Percentiles rank a stretch among this genome's conserved stretches.
phyloP scores from a whole-genome alignment of 2,797 vertebrate species.

The Hipposideros larvatus region DNA sequence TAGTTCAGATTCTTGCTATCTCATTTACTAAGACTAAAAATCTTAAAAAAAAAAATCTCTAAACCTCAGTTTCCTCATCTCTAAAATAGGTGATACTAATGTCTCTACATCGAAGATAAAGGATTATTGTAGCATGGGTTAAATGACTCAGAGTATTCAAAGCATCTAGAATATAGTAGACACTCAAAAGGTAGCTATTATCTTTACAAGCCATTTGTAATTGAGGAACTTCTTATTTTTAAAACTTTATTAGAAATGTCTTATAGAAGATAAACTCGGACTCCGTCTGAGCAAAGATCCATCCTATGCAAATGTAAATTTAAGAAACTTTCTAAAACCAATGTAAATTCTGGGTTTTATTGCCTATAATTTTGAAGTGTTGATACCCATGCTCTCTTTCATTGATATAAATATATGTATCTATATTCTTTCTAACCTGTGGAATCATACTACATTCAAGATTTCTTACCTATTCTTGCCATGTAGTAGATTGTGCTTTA shows the following conservation, averaged over 20 bases:
- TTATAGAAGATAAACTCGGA: neutral
- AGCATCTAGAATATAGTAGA: neutral
- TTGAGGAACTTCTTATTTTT: neutral
- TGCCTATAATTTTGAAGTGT: neutral
- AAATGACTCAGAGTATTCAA: neutral
- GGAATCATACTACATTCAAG: neutral
- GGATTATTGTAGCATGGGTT: neutral
- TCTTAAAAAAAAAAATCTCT: neutral
- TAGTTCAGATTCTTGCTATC: neutral
- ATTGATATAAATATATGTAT: neutral
- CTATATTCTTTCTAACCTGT: neutral
- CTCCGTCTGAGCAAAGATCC: neutral
- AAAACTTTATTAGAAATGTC: neutral
- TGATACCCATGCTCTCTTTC: neutral
- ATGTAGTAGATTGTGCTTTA: neutral
- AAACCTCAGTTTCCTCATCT: neutral
- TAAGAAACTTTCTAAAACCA: neutral
- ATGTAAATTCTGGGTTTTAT: neutral
- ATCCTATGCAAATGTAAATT: neutral
- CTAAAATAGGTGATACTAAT: neutral
- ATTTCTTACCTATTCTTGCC: neutral
- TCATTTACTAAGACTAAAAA: neutral
- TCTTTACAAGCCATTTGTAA: neutral
- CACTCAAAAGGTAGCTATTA: neutral
- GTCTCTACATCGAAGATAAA: neutral